phyloP scores from a whole-genome alignment of 2,113 vertebrate genomes.

The Megaceryle maxima region DNA sequence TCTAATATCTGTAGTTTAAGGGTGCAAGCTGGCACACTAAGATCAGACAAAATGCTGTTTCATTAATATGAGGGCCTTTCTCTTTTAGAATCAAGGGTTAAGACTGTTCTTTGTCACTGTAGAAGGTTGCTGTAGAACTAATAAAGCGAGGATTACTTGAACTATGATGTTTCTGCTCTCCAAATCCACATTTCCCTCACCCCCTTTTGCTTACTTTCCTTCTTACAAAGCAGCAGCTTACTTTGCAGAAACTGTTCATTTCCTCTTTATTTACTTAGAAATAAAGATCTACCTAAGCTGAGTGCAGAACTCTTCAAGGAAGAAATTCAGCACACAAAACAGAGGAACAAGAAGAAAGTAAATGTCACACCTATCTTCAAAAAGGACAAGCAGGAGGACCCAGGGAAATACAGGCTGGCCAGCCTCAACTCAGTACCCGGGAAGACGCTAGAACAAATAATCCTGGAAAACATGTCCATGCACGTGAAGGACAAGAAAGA shows the following conservation, averaged over 20 bases:
- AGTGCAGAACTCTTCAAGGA: not conserved
- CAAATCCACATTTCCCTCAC: not conserved
- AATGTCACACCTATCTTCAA: not conserved
- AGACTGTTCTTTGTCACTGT: not conserved
- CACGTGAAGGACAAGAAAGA: not conserved
- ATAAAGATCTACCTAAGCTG: not conserved
- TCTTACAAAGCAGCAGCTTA: not conserved
- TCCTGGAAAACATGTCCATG: not conserved
- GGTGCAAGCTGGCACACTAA: not conserved
- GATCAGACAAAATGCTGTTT: not conserved
- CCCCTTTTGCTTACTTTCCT: not conserved
- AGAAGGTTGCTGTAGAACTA: not conserved
- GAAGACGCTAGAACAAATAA: not conserved
- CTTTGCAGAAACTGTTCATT: not conserved
- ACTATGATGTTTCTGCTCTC: not conserved
- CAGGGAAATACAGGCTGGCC: not conserved
- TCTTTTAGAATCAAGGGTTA: not conserved
- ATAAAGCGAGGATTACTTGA: not conserved
- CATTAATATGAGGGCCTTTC: not conserved
- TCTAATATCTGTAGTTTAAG: not conserved
- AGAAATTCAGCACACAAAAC: not conserved
- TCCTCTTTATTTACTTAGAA: not conserved
- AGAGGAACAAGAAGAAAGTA: not conserved
- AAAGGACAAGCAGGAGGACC: not conserved
- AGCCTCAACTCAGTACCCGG: not conserved